Evolutionary conservation across 2,113 vertebrate species (phyloP).

Genomic region (Patagioenas fasciata): DNA sequence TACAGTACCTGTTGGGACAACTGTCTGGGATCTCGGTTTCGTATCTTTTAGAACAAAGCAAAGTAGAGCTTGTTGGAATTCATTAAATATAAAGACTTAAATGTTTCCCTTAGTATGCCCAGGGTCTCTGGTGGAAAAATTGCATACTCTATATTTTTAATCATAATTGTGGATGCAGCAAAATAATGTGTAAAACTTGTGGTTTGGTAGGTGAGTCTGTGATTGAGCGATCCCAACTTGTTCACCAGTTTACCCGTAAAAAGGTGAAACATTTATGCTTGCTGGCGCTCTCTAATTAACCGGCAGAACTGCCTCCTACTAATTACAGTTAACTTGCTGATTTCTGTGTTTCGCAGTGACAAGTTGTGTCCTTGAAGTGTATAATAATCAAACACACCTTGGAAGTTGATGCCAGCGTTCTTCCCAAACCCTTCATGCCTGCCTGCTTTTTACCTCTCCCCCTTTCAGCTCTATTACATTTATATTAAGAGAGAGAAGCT

Average conservation of each 20-base stretch:
- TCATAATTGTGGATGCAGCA: background rate
- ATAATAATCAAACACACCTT: background rate
- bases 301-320: constrained; percentile 1
- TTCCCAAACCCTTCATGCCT: background rate
- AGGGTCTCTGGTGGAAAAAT: background rate
- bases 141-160: background rate
- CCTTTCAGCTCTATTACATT: background rate
- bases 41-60: background rate
- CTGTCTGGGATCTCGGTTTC: background rate
- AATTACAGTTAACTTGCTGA: constrained; percentile 17
- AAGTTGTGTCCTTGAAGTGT: constrained; percentile 11
- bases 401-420: background rate
- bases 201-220: background rate
- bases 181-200: background rate
- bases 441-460: constrained; percentile 6
- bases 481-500: background rate
- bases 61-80: constrained; percentile 9
- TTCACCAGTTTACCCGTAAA: background rate
- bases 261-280: background rate
- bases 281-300: constrained; percentile 14
- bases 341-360: background rate
- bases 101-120: background rate
- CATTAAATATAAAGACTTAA: background rate
- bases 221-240: background rate
- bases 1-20: constrained; percentile 17